Base-by-base conservation (phyloP, 2,888 invertebrate species). In the Stenoptilia bipunctidactyla region DNA sequence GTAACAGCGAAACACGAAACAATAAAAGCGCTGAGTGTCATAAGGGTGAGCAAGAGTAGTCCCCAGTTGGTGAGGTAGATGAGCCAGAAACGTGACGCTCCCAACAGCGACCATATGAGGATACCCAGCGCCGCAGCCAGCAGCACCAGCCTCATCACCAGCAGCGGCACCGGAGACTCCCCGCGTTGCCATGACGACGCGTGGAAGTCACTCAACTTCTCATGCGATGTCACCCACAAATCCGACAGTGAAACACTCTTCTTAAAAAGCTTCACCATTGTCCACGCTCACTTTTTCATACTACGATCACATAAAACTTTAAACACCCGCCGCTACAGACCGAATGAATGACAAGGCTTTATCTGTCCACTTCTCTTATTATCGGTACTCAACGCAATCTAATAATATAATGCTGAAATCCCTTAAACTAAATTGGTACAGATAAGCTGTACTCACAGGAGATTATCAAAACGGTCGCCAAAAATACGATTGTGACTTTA, bases 21-120 rank as follows among this genome's bases (percentile, higher is more conserved):
- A 0, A 56, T n/a, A 0, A 72, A 45, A 2, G 65, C 72, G 36
- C 62, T 62, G 27, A 72, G 43, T 39, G 61, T 53, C 53, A 65
- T 65, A 38, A 56, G 37, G 1, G 58, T 53, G 15, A 76, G 44
- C 38, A 79, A 53, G 13, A 77, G 38, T 8, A 79, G 50, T 0
- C 80, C 83, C 83, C 83, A 83, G 55, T 83, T 79, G 13, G 83
- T 83, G 42, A 83, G 69, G 53, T 62, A 83, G 36, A 74, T 60
- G 38, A 72, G 51, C 75, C 76, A 82, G 53, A 58, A 56, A 0
- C 56, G 52, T 15, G 45, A 58, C 12, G 54, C 46, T 0, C 57
- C 61, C 6, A 47, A 43, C 38, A 76, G 37, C 1, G 80, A 69
- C 79, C 79, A 82, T 10, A 48, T 45, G 20, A 79, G 58, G 37